Percentiles rank a stretch among this genome's conserved stretches.
Conservation (phyloP, 2,888 invertebrate genomes). For the Ischnus inquisitorius region DNA sequence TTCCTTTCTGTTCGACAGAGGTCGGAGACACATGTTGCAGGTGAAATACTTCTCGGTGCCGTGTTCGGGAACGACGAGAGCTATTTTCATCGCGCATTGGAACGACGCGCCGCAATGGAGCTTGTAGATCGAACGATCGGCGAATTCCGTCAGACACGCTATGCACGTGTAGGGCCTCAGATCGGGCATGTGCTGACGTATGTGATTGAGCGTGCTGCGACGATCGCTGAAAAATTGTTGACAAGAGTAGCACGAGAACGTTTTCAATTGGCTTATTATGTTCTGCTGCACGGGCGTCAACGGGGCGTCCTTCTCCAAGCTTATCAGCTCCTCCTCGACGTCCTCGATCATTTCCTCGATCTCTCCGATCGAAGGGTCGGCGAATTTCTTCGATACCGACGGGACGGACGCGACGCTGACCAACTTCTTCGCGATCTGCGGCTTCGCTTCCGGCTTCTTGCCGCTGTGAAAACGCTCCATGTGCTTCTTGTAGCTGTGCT, state of each 20-base stretch:
- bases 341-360: conserved; percentile 63
- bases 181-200: conserved; percentile 83
- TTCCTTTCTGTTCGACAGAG: conserved; percentile 79
- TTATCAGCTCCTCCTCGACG: conserved; percentile 79
- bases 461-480: conserved; percentile 81
- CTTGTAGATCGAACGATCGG: conserved; percentile 82
- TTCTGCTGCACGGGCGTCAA: conserved; percentile 82
- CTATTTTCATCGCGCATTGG: conserved; percentile 88
- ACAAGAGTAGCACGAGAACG: conserved; percentile 83
- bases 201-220: conserved; percentile 81
- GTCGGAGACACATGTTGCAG: conserved; percentile 83
- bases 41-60: conserved; percentile 83
- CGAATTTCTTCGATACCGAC: conserved; percentile 25
- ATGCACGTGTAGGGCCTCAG: conserved; percentile 82
- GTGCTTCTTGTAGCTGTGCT: conserved; percentile 79
- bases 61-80: conserved; percentile 81
- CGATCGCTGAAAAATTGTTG: conserved; percentile 80
- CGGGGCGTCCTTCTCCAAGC: conserved; percentile 79
- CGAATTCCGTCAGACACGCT: conserved; percentile 83
- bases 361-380: conserved; percentile 33
- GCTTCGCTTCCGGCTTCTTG: background rate
- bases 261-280: conserved; percentile 84
- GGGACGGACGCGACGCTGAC: conserved; percentile 8
- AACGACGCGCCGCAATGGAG: conserved; percentile 82
- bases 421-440: conserved; percentile 66